These are phyloP conservation scores for Panthera tigris DNA, from an alignment of 2,113 vertebrate species.

Conservation along the genomic window DNA sequence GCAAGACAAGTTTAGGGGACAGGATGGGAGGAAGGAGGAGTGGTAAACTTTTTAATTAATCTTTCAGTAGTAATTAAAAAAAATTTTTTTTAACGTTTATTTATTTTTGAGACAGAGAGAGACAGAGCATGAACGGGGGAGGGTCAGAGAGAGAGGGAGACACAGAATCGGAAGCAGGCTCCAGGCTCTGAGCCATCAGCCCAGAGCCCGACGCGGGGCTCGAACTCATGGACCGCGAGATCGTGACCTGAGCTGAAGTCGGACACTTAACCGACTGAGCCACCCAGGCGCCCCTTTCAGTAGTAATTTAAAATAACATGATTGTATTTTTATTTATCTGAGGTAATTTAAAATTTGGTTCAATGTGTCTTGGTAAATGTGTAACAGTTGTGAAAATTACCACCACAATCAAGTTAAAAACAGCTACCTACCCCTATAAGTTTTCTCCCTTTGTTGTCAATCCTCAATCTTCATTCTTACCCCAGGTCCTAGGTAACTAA, in stretches of 20 bases:
- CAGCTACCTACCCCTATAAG: not conserved
- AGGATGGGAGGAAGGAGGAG: not conserved
- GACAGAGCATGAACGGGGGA: no score
- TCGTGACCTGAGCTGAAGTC: no score
- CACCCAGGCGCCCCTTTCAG: not conserved
- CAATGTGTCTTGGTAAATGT: not conserved
- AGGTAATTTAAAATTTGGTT: constrained; percentile 11
- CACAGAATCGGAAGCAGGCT: no score
- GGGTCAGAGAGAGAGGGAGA: no score
- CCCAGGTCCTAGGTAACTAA: not conserved
- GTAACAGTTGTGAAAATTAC: not conserved
- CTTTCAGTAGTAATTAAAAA: not conserved
- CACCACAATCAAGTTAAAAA: not conserved
- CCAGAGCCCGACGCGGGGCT: no score
- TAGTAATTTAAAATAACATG: not conserved
- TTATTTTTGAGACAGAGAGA: no score
- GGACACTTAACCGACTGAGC: no score
- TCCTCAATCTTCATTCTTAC: not conserved
- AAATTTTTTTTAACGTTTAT: no score
- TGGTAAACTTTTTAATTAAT: not conserved
- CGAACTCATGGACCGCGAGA: no score
- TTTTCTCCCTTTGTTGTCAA: not conserved
- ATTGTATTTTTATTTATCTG: not conserved
- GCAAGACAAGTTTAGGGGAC: not conserved
- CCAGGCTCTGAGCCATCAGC: no score